phyloP scores from a whole-genome alignment of 1,140 invertebrate genomes.

The Cecropterus lyciades region DNA sequence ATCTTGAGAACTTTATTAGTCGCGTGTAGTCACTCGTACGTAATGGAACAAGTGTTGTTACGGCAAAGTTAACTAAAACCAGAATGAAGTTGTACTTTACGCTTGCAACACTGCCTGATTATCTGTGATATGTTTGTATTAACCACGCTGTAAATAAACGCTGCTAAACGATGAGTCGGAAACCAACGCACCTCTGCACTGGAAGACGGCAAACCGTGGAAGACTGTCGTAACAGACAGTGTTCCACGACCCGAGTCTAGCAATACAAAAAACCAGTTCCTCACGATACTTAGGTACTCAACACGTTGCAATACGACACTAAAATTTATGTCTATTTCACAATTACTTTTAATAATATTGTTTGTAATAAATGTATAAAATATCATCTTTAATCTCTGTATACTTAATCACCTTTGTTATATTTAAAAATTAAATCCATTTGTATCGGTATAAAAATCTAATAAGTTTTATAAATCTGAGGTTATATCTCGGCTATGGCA shows the following conservation, averaged over 20 bases:
- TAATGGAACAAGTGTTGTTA: too few relatives aligned
- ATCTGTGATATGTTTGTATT: constrained; percentile 74
- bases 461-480: constrained; percentile 80
- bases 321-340: constrained; percentile 81
- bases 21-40: too few relatives aligned
- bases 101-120: constrained; percentile 64
- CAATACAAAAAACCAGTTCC: constrained; percentile 55
- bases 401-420: constrained; percentile 84
- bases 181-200: constrained; percentile 43
- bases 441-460: constrained; percentile 84
- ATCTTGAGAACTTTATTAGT: too few relatives aligned
- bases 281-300: constrained; percentile 64
- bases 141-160: constrained; percentile 58
- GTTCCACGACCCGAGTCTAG: constrained; percentile 48
- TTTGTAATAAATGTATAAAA: constrained; percentile 84
- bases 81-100: constrained; percentile 36
- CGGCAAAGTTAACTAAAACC: constrained; percentile 30
- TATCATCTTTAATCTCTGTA: constrained; percentile 84
- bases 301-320: constrained; percentile 68
- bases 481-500: constrained; percentile 81
- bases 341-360: constrained; percentile 82
- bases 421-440: constrained; percentile 84
- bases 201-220: constrained; percentile 38
- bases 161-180: constrained; percentile 43
- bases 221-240: constrained; percentile 45